Conservation (phyloP, 2,888 invertebrate species). For the Acanthoscelides obtectus region DNA sequence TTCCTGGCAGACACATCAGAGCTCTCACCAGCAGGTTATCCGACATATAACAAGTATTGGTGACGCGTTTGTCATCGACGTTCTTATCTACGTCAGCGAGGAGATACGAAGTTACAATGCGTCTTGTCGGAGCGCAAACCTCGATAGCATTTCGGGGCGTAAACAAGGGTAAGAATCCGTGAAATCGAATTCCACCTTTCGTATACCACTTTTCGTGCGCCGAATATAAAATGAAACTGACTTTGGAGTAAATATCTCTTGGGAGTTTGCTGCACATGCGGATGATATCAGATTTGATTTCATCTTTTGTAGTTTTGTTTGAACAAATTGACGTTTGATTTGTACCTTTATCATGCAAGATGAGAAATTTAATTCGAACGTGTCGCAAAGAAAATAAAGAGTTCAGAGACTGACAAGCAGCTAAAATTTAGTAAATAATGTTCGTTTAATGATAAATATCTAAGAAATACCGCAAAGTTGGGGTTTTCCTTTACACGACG, state of each 20-base stretch:
- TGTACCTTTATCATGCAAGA: too few species aligned
- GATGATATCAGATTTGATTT: too few species aligned
- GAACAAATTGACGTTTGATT: too few species aligned
- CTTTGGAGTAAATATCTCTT: background rate
- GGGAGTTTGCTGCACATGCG: background rate
- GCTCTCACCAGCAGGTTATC: background rate
- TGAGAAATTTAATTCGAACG: too few species aligned
- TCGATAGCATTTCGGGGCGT: background rate
- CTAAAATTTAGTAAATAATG: too few species aligned
- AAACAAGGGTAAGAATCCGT: background rate
- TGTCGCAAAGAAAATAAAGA: too few species aligned
- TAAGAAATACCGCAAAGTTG: too few species aligned
- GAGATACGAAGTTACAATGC: background rate
- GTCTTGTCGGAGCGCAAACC: background rate
- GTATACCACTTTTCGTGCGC: background rate
- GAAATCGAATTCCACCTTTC: background rate
- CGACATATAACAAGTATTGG: background rate
- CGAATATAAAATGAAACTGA: background rate
- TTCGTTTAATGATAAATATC: too few species aligned
- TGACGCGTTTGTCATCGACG: background rate
- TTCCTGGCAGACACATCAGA: background rate
- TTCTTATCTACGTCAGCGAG: background rate
- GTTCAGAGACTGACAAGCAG: too few species aligned
- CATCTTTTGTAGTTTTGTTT: too few species aligned
- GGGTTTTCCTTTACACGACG: too few species aligned